Evolutionary conservation across 2,888 invertebrate genomes (phyloP).

Genomic region (Lithophane socia): DNA sequence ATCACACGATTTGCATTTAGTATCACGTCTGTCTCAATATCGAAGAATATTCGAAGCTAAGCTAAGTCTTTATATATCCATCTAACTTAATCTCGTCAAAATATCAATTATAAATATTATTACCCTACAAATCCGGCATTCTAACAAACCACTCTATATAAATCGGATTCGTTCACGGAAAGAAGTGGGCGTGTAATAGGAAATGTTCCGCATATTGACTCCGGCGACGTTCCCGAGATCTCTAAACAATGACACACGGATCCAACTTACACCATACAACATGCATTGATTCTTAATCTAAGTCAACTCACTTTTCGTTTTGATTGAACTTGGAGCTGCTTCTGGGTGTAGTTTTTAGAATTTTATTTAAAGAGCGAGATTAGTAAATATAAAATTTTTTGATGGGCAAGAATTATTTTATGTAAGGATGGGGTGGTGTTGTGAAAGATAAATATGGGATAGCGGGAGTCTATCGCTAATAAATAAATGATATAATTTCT

Average conservation of each 20-base stretch:
- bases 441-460: neutral
- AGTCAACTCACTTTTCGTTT: slow-evolving; percentile 56
- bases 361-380: neutral
- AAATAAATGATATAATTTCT: neutral
- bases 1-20: neutral
- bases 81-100: neutral
- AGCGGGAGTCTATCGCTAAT: neutral
- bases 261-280: slow-evolving; percentile 68
- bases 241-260: slow-evolving; percentile 88
- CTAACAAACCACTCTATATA: slow-evolving; percentile 73
- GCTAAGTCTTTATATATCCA: neutral
- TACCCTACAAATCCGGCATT: neutral
- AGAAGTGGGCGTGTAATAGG: slow-evolving; percentile 91
- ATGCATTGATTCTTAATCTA: slow-evolving; percentile 68
- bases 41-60: neutral
- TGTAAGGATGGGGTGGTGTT: neutral
- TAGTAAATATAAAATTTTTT: too few relatives aligned
- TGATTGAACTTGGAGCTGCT: slow-evolving; percentile 24
- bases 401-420: neutral
- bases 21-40: neutral
- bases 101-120: neutral
- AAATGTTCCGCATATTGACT: slow-evolving; percentile 91
- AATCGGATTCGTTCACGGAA: slow-evolving; percentile 79
- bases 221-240: slow-evolving; percentile 86
- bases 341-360: neutral